These are phyloP conservation scores for Leptatherina wallacei DNA, from an alignment of 2,797 vertebrate species.

Conservation along the genomic window DNA sequence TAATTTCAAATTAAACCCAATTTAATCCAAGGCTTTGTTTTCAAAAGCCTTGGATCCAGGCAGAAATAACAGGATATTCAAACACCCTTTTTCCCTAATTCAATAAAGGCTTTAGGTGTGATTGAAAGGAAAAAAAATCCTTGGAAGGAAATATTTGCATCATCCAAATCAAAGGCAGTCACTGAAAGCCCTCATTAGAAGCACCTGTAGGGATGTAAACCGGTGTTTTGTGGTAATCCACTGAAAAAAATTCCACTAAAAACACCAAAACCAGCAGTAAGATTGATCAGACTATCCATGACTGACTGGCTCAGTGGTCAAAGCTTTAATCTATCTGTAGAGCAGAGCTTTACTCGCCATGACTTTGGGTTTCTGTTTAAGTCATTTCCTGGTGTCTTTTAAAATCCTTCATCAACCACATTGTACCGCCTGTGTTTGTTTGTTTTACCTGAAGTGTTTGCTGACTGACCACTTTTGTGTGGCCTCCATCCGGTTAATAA, in stretches of 20 bases:
- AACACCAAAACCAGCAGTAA: neutral
- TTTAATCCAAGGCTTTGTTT: neutral
- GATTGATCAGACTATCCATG: accelerated
- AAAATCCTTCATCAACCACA: too few species aligned
- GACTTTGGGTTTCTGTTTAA: neutral
- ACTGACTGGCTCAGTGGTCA: accelerated
- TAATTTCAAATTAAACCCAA: neutral
- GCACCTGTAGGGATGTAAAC: neutral
- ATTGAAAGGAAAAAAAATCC: neutral
- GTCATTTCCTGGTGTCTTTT: neutral
- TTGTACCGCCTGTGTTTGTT: too few species aligned
- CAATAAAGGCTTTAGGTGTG: neutral
- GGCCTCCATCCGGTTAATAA: neutral
- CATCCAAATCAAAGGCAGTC: slow-evolving; percentile 31
- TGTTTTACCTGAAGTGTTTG: neutral
- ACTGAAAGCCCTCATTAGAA: neutral
- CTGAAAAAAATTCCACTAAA: neutral
- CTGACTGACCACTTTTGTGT: neutral
- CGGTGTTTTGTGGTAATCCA: neutral
- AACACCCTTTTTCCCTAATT: too few species aligned
- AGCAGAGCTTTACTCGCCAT: neutral
- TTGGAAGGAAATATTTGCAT: slow-evolving; percentile 36
- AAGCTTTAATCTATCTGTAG: neutral
- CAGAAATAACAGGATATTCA: too few species aligned
- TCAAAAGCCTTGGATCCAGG: too few species aligned